phyloP scores from a whole-genome alignment of 2,113 vertebrate species.

The Seriola quinqueradiata region DNA sequence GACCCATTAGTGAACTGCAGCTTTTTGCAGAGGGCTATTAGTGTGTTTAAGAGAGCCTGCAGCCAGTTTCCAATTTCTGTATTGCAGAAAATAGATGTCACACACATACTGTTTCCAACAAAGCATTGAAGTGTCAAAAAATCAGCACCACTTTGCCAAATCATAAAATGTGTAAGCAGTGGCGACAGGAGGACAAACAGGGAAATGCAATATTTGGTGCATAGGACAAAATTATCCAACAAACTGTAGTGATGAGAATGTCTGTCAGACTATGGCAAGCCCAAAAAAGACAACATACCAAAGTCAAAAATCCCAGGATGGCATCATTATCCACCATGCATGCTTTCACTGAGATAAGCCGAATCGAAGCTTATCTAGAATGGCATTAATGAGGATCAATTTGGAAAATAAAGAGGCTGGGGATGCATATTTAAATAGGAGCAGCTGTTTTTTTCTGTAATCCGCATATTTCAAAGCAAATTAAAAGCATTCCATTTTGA shows the following conservation, averaged over 20 bases:
- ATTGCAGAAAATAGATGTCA: background rate
- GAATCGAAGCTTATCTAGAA: conserved; percentile 65
- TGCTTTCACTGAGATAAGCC: conserved; percentile 69
- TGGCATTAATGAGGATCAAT: conserved; percentile 74
- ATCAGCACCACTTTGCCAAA: background rate
- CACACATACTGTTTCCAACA: background rate
- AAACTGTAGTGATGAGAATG: conserved; percentile 1
- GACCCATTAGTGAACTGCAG: background rate
- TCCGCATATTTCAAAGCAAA: conserved; percentile 69
- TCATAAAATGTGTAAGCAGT: background rate
- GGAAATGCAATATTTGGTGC: conserved; percentile 1
- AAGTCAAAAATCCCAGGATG: conserved; percentile 36
- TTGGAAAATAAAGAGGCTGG: conserved; percentile 66
- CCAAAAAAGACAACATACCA: conserved; percentile 1
- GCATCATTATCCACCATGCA: conserved; percentile 60
- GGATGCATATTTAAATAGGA: conserved; percentile 66
- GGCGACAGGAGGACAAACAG: background rate
- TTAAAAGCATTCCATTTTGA: conserved; percentile 47
- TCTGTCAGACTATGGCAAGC: background rate
- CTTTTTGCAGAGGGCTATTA: conserved; percentile 4
- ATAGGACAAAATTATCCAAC: background rate
- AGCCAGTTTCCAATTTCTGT: conserved; percentile 14
- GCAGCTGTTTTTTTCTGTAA: conserved; percentile 55
- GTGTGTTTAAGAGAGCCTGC: background rate
- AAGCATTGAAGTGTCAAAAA: background rate